phyloP scores from a whole-genome alignment of 2,113 vertebrate species.

The Gallinago jamesoni region DNA sequence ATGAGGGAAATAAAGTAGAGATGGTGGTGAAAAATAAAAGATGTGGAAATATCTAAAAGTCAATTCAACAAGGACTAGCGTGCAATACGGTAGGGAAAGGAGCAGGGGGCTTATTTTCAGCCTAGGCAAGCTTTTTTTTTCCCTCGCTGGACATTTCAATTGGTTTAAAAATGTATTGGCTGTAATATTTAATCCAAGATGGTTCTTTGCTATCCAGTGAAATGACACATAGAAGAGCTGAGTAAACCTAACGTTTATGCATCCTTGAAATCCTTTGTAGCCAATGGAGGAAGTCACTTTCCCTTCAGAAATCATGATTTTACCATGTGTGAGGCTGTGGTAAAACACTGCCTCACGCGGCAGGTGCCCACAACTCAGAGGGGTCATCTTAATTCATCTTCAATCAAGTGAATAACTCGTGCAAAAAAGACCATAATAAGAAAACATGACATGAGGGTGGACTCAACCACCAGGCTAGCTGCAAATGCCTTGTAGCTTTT shows the following conservation, averaged over 20 bases:
- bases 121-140: neutral
- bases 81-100: neutral
- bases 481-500: neutral
- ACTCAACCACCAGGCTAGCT: neutral
- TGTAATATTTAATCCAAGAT: neutral
- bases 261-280: neutral
- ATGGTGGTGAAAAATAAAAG: neutral
- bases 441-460: neutral
- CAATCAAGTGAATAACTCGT: neutral
- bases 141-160: neutral
- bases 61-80: neutral
- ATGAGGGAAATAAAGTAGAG: neutral
- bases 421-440: neutral
- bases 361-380: neutral
- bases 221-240: neutral
- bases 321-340: neutral
- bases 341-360: neutral
- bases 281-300: neutral
- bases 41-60: neutral
- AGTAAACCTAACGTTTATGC: neutral
- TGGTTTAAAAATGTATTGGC: neutral
- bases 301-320: neutral
- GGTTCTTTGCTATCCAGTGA: neutral
- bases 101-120: neutral
- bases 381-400: neutral